These are phyloP conservation scores for Urocyon cinereoargenteus DNA, from an alignment of 2,797 vertebrate species.

Conservation along the genomic window DNA sequence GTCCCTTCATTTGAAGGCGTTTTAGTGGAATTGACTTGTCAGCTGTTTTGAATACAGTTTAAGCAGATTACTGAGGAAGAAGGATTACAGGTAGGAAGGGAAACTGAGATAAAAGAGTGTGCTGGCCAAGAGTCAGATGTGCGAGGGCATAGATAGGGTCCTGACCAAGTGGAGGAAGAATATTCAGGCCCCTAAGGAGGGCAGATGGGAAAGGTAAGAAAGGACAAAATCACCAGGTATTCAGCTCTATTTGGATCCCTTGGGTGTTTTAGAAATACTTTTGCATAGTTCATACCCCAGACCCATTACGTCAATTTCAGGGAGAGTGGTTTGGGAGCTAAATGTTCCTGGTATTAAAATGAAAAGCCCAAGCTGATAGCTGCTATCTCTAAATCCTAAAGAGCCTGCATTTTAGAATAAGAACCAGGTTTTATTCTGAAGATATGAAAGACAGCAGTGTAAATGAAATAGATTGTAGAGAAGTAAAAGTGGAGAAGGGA, in stretches of 20 bases:
- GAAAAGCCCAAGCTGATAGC: background rate
- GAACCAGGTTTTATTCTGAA: background rate
- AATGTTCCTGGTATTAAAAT: background rate
- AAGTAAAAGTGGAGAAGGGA: background rate
- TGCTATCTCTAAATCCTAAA: background rate
- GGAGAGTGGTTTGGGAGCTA: background rate
- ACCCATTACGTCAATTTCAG: background rate
- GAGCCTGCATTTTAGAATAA: background rate
- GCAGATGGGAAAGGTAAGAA: background rate
- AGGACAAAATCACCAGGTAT: background rate
- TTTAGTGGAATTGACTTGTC: background rate
- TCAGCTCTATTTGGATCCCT: background rate
- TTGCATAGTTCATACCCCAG: background rate
- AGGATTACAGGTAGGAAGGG: background rate
- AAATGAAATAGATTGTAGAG: background rate
- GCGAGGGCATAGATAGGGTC: background rate
- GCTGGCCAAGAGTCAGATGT: background rate
- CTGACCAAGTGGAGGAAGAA: background rate
- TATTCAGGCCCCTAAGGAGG: background rate
- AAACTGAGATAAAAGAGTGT: background rate
- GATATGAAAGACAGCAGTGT: background rate
- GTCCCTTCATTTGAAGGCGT: background rate
- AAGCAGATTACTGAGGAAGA: background rate
- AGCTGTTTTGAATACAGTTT: background rate
- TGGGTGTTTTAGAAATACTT: background rate